Evolutionary conservation across 2,888 invertebrate species (phyloP), one percentile per base, ranked within the genome.

Genomic region (Sinohyriopsis cumingii): DNA sequence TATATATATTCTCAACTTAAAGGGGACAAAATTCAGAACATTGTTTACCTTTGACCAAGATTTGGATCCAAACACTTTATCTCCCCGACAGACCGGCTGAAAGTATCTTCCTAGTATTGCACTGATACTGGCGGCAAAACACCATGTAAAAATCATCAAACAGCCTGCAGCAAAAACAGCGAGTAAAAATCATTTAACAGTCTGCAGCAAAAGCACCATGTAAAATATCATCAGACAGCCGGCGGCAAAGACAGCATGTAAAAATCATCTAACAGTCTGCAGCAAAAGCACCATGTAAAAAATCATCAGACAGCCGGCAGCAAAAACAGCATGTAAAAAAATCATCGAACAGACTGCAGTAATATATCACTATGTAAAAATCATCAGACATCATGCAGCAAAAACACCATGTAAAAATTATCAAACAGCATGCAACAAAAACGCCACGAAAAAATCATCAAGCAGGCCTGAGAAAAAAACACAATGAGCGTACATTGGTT

Each of bases 121-220:
- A 24, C 87, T 90, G 19, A 88, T 82, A 63, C 86, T 84, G 60
- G 87, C 87, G 73, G 86, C 87, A 72, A 90, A 83, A 73, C 90
- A 86, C 90, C 90, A 90, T 7, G 87, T 90, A 63, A 90, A 81
- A 62, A 90, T 75, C 90, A 90, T 90, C 72, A 90, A 64, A 73
- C 84, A 83, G 53, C 86, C 89, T 88, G 76, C 0, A 65, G 60
- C 57, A 64, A 57, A 19, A 24, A 1, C 25, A 54, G 0, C 3
- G 3, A 18, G n/a, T 56, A 56, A 57, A 53, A 56, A 19, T 28
- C 19, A 64, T n/a, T 6, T 7, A 33, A 7, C 33, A 33, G 33
- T 6, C 33, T 0, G 33, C 6, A 33, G 33, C 5, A 33, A 1
- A 33, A 33, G 4, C 25, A 25, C 4, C 25, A 25, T 25, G 25